A percentile compares a stretch with the other conserved stretches of the same genome.
Evolutionary conservation across 2,797 vertebrate species (phyloP).

Genomic region (Cuniculus paca): DNA sequence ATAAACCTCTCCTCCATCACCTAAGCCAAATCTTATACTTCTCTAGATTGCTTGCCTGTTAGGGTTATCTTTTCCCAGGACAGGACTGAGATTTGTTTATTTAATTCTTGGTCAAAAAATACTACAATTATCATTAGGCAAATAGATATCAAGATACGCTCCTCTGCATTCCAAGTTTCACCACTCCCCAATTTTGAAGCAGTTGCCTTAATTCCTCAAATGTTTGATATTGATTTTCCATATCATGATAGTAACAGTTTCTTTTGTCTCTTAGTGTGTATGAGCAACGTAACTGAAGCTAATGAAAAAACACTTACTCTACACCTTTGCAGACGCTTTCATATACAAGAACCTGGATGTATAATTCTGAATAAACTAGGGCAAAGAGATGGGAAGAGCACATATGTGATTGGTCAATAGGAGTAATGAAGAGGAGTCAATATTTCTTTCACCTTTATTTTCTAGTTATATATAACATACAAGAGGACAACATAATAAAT

Average conservation of each 20-base stretch:
- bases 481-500: not conserved
- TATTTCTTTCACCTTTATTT: not conserved
- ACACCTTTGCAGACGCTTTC: not conserved
- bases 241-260: not conserved
- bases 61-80: not conserved
- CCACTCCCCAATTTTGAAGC: not conserved
- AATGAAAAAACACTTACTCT: not conserved
- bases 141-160: not conserved
- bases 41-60: not conserved
- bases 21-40: too few relatives aligned
- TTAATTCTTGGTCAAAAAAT: not conserved
- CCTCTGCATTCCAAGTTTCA: too few relatives aligned
- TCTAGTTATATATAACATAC: not conserved
- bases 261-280: not conserved
- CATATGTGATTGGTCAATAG: fast-evolving
- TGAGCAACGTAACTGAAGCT: not conserved
- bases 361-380: not conserved
- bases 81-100: not conserved
- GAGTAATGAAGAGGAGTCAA: not conserved
- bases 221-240: not conserved
- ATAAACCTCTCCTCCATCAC: not conserved
- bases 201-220: not conserved
- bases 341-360: too few relatives aligned
- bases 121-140: not conserved
- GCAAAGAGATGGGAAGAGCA: not conserved